phyloP scores from a whole-genome alignment of 2,888 invertebrate genomes.

The Chelonus formosanus region DNA sequence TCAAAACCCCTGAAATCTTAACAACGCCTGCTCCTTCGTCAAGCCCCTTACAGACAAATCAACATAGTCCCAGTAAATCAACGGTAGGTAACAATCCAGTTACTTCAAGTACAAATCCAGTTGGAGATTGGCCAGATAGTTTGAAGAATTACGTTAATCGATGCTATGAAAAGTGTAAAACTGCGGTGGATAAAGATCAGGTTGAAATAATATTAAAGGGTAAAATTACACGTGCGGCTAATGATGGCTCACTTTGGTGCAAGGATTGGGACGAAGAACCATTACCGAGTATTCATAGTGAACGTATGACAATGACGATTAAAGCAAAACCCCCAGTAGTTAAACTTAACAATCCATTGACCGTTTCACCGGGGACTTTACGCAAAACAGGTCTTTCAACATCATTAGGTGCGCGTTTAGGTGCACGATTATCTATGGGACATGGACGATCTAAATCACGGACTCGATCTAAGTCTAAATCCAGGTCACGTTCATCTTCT shows the following conservation, averaged over 20 bases:
- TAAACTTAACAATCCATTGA: slow-evolving; percentile 46
- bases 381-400: slow-evolving; percentile 68
- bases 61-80: slow-evolving; percentile 40
- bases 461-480: slow-evolving; percentile 52
- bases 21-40: slow-evolving; percentile 53
- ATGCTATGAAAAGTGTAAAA: slow-evolving; percentile 90
- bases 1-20: slow-evolving; percentile 64
- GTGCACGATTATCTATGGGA: slow-evolving; percentile 65
- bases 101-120: slow-evolving; percentile 64
- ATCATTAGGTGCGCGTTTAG: slow-evolving; percentile 70
- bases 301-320: slow-evolving; percentile 74
- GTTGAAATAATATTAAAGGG: slow-evolving; percentile 94
- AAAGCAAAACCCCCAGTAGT: slow-evolving; percentile 67
- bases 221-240: slow-evolving; percentile 90
- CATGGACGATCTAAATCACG: slow-evolving; percentile 47
- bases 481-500: slow-evolving; percentile 62
- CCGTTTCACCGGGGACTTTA: slow-evolving; percentile 51
- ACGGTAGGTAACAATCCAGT: slow-evolving; percentile 50
- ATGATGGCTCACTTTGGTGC: slow-evolving; percentile 85
- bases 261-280: slow-evolving; percentile 96
- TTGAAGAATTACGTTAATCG: slow-evolving; percentile 88
- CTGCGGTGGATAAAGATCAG: slow-evolving; percentile 89
- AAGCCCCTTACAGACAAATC: slow-evolving; percentile 54
- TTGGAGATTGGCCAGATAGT: slow-evolving; percentile 81
- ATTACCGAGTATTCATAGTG: slow-evolving; percentile 86